Conservation (phyloP, 2,888 invertebrate species). For the Elysia crispata region DNA sequence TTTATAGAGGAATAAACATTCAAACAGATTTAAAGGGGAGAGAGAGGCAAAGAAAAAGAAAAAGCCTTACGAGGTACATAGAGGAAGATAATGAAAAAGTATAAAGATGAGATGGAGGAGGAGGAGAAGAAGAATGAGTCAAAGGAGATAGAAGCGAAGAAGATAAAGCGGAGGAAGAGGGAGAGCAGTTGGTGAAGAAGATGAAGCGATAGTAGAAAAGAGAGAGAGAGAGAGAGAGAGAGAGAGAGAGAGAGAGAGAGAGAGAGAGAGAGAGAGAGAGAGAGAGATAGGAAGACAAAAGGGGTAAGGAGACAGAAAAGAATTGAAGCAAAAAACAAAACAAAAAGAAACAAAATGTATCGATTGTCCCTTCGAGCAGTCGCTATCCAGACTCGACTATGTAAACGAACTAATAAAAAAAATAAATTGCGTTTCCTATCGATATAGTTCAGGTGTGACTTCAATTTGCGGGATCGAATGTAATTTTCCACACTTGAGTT, state of each 20-base stretch:
- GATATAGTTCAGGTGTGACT: too few relatives aligned
- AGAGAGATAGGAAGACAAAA: background rate
- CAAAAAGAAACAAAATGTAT: background rate
- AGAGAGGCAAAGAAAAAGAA: background rate
- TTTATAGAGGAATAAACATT: too few relatives aligned
- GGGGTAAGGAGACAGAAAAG: background rate
- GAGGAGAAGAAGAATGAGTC: background rate
- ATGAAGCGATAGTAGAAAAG: background rate
- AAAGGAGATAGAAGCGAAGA: background rate
- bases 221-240: constrained; percentile 11
- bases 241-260: constrained; percentile 11
- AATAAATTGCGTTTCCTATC: too few relatives aligned
- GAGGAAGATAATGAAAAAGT: background rate
- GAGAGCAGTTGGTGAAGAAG: constrained; percentile 1
- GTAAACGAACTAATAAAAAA: background rate
- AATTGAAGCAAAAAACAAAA: too few relatives aligned
- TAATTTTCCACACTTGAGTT: too few relatives aligned
- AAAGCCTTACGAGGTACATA: background rate
- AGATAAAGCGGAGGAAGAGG: constrained; percentile 1
- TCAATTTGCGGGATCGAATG: too few relatives aligned
- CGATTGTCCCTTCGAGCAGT: background rate
- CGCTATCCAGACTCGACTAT: background rate
- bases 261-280: background rate
- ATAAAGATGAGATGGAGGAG: background rate
- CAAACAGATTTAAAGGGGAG: too few relatives aligned